Evolutionary conservation across 2,113 vertebrate species (phyloP).

Genomic region (Semnornis frantzii): DNA sequence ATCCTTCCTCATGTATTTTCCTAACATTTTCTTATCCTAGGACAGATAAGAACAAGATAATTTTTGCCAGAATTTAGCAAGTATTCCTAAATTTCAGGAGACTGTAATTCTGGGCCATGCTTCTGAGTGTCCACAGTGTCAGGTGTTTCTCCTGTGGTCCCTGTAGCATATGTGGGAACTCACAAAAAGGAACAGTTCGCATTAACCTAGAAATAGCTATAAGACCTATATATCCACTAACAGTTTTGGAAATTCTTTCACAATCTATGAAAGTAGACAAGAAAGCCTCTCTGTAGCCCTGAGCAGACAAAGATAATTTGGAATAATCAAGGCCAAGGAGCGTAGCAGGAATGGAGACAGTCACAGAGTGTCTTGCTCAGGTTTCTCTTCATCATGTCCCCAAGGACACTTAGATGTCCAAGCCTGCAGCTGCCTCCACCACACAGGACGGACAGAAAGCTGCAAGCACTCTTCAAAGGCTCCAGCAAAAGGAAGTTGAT

Average conservation of each 20-base stretch:
- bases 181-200: background rate
- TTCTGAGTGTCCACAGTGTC: background rate
- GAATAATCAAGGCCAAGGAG: background rate
- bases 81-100: background rate
- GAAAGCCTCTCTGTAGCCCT: background rate
- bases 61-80: background rate
- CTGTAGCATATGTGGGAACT: background rate
- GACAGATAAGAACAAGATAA: background rate
- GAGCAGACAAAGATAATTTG: background rate
- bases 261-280: background rate
- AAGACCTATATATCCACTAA: background rate
- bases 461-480: background rate
- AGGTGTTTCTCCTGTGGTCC: background rate
- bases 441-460: background rate
- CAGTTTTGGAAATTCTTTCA: background rate
- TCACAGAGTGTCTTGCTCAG: fast-evolving
- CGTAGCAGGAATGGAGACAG: background rate
- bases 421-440: background rate
- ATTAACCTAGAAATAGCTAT: background rate
- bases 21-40: background rate
- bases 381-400: background rate
- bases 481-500: background rate
- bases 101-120: background rate
- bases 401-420: background rate
- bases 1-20: background rate